Percentiles rank a stretch among this genome's conserved stretches.
These are phyloP conservation scores for Cassiopea xamachana DNA, from an alignment of 30 jellyfish, hydroid and myxozoan genomes.

Conservation along the genomic window DNA sequence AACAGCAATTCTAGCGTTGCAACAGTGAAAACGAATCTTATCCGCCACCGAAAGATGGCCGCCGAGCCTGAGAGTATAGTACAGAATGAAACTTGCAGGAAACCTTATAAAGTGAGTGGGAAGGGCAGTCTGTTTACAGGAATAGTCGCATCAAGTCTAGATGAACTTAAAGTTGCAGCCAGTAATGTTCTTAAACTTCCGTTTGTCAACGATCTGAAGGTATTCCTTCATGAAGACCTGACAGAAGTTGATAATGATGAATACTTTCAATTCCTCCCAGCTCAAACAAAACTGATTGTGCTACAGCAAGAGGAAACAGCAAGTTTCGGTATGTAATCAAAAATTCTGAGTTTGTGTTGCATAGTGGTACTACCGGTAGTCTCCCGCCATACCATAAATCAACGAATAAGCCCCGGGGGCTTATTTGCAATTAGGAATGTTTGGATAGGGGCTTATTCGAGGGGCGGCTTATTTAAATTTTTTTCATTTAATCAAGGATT, in stretches of 20 bases:
- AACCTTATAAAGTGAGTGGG: conserved; percentile 55
- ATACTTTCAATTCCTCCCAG: conserved; percentile 74
- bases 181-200: conserved; percentile 13
- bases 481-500: no score
- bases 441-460: no score
- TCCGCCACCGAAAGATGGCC: conserved; percentile 21
- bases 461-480: no score
- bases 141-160: conserved; percentile 48
- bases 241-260: conserved; percentile 91
- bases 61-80: not conserved
- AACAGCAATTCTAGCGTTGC: not conserved
- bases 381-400: no score
- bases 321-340: not conserved
- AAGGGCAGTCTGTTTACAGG: conserved; percentile 52
- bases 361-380: no score
- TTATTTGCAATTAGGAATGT: no score
- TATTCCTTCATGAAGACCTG: conserved; percentile 83
- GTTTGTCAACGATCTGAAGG: conserved; percentile 8
- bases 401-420: no score
- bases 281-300: conserved; percentile 74
- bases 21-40: not conserved
- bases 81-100: not conserved
- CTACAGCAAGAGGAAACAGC: conserved; percentile 2
- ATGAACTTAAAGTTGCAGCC: conserved; percentile 46
- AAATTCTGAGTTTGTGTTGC: no score